Evolutionary conservation across 1,140 invertebrate genomes (phyloP), one percentile per base, ranked within the genome.

Genomic region (Caenorhabditis briggsae): DNA sequence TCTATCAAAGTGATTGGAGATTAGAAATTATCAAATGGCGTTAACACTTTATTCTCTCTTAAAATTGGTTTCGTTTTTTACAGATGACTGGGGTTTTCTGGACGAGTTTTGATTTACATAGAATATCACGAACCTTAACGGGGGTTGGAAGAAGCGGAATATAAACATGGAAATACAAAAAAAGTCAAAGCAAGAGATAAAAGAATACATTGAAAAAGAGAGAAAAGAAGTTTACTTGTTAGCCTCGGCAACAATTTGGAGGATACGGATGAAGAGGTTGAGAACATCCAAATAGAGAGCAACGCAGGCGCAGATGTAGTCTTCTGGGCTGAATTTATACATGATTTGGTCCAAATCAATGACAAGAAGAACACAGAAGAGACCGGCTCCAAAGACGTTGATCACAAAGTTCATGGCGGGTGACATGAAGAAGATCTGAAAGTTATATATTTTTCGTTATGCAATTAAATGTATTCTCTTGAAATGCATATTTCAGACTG

Each of bases 271-370:
- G 90, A 94, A 94, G 41, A 94, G 91, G 87, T 93, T 93, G 87
- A 94, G 92, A 82, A 94, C 93, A 89, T 94, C 93, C 64, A 94
- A 88, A 84, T 94, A 94, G 11, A 94, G 92, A 78, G 92, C 93
- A 82, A 94, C 92, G 59, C 93, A 91, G 0, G 93, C 93, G 43
- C 93, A 65, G 53, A 94, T 94, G 89, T 94, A 94, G 84, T 94
- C 93, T 89, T 93, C 93, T 7, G 93, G 91, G 23, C 91, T 93
- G 84, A 93, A 89, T 86, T 93, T 92, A 88, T 93, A 90, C 93
- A 94, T 93, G 88, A 94, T 90, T 90, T 93, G 91, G 88, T 93
- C 92, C 6, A 93, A 93, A 89, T 94, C 93, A 86, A 93, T 93
- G 25, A 94, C 90, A 46, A 94, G 93, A 86, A 93, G 93, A 33